Percentiles rank a stretch among this genome's conserved stretches.
Evolutionary conservation across 2,888 invertebrate species (phyloP).

Genomic region (Odontocerum albicorne): DNA sequence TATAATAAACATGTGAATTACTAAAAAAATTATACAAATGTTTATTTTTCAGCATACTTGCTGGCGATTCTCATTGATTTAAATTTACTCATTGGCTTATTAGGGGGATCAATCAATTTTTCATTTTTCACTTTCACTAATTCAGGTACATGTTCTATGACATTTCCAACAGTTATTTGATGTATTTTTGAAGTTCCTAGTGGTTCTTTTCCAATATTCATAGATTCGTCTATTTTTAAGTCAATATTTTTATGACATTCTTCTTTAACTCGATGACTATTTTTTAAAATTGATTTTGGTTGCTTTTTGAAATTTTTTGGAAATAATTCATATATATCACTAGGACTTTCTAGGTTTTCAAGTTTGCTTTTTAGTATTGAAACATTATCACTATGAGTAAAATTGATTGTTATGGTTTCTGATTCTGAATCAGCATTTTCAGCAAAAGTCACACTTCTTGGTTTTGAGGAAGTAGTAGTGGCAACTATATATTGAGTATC

Average conservation of each 20-base stretch:
- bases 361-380: conserved; percentile 40
- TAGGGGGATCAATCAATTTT: conserved; percentile 1
- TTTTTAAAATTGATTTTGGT: conserved; percentile 50
- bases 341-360: conserved; percentile 50
- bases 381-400: conserved; percentile 46
- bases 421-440: conserved; percentile 38
- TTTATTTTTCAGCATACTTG: conserved; percentile 18
- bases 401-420: conserved; percentile 40
- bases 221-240: no score
- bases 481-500: neutral
- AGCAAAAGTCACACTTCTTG: conserved; percentile 48
- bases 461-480: conserved; percentile 16
- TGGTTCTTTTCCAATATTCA: no score
- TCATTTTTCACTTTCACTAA: neutral
- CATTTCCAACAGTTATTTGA: conserved; percentile 20
- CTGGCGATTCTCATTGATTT: conserved; percentile 29
- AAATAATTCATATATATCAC: conserved; percentile 50
- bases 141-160: conserved; percentile 19
- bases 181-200: no score
- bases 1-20: no score
- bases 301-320: conserved; percentile 41
- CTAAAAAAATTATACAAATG: neutral
- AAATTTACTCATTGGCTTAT: conserved; percentile 30
- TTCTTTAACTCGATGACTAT: conserved; percentile 38
- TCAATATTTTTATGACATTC: conserved; percentile 19